Base-by-base conservation (phyloP, 2,113 vertebrate species). In the Paratilapia polleni region DNA sequence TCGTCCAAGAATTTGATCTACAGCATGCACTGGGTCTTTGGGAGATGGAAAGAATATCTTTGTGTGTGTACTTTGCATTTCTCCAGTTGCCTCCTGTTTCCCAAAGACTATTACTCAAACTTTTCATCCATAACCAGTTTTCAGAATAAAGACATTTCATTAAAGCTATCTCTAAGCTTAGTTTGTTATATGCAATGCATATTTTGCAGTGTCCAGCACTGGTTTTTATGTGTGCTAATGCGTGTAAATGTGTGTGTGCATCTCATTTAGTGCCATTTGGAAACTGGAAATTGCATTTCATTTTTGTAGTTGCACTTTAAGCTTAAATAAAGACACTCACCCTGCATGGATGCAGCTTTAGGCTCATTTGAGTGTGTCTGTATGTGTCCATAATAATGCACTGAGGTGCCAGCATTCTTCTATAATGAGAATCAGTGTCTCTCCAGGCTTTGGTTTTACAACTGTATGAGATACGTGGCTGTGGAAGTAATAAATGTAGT, bases 401-500 rank as follows among this genome's bases (percentile, higher is more conserved):
- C 47, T 73, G 12, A 57, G 56, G 60, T 84, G 68, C 19, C 12
- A 5, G 14, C 61, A 19, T 60, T 47, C 52, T 56, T 24, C 60
- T 15, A 2, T 81, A 84, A 84, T 90, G 80, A 89, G 75, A 77
- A 36, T 54, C 20, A 2, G 12, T 17, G 57, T 81, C 74, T 81
- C 74, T 77, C 36, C 78, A 78, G 85, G 49, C 76, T 61, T 38
- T 43, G n/a, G 47, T 22, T 81, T 77, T 47, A 57, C 36, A 61
- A 70, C 38, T 26, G 3, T 54, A 26, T 58, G 58, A 81, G 61
- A n/a, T 74, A 12, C 77, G 26, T 4, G 31, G 63, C 81, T 11
- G 14, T 80, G 77, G 87, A 92, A 82, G 79, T 93, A 86, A 94
- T 95, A 92, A 91, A 89, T 82, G 84, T 63, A 43, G n/a, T 62